phyloP scores from a whole-genome alignment of 2,888 invertebrate genomes.

The Cerastis leucographa region DNA sequence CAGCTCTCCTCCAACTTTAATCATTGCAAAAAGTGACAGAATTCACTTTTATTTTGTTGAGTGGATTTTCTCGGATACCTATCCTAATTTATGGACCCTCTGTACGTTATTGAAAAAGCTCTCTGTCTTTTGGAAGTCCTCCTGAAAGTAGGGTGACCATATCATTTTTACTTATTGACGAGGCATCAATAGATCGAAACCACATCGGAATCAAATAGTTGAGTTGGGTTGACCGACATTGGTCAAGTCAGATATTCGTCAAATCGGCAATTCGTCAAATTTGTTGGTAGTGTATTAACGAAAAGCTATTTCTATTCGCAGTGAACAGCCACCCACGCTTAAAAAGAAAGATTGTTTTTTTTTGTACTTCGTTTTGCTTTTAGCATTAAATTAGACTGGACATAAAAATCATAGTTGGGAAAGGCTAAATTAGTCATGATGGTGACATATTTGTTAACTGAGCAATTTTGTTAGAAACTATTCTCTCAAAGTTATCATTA shows the following conservation, averaged over 20 bases:
- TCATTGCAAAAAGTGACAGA: conserved; percentile 71
- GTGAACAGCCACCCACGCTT: not conserved
- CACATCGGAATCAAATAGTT: not conserved
- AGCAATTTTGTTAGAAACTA: no score
- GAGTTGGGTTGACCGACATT: no score
- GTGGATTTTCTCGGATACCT: conserved; percentile 67
- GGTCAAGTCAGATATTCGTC: no score
- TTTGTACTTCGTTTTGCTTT: no score
- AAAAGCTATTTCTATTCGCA: not conserved
- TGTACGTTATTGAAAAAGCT: conserved; percentile 78
- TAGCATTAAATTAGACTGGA: no score
- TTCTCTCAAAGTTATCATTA: no score
- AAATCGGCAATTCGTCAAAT: no score
- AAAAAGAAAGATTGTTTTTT: no score
- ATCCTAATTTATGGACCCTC: conserved; percentile 84
- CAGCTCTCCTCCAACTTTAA: conserved; percentile 67
- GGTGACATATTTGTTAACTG: no score
- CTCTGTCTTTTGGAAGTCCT: conserved; percentile 62
- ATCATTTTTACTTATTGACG: conserved; percentile 11
- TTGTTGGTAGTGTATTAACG: not conserved
- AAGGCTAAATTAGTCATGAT: no score
- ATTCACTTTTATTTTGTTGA: conserved; percentile 81
- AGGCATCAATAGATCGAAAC: not conserved
- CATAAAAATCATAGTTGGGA: no score
- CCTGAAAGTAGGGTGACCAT: conserved; percentile 52